A percentile compares a stretch with the other conserved stretches of the same genome.
phyloP scores from a whole-genome alignment of 2,113 vertebrate species.

The Oryzias melastigma region DNA sequence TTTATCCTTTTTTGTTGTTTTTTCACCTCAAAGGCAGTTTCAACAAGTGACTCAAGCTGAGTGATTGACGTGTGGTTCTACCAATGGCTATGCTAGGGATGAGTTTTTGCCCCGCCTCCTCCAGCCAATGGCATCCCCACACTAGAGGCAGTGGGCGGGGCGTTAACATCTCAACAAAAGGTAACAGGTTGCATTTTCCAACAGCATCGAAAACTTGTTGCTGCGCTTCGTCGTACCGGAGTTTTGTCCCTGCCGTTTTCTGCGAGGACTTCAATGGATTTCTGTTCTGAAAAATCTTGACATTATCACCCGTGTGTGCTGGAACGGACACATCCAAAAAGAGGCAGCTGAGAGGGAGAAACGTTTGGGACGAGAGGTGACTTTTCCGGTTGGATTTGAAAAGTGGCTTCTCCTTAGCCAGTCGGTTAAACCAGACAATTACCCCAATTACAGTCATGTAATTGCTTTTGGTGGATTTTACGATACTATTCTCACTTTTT shows the following conservation, averaged over 20 bases:
- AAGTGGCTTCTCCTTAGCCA: slow-evolving; percentile 1
- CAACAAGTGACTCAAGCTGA: not conserved
- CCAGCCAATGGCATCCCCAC: slow-evolving; percentile 55
- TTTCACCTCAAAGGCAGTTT: too few relatives aligned
- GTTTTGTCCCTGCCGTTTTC: slow-evolving; percentile 10
- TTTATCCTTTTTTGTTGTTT: not conserved
- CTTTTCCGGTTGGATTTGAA: slow-evolving; percentile 29
- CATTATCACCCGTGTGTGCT: not conserved
- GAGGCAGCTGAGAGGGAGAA: slow-evolving; percentile 7
- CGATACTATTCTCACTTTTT: not conserved
- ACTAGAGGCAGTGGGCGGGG: slow-evolving; percentile 55
- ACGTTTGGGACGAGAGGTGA: slow-evolving; percentile 51
- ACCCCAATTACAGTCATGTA: slow-evolving; percentile 13
- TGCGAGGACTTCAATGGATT: slow-evolving; percentile 6
- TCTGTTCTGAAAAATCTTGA: slow-evolving; percentile 4
- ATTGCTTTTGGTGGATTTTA: not conserved
- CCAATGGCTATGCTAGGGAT: slow-evolving; percentile 40
- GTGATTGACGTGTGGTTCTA: slow-evolving; percentile 14
- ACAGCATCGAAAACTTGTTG: slow-evolving; percentile 53
- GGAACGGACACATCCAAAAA: slow-evolving; percentile 3
- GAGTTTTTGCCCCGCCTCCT: slow-evolving; percentile 31
- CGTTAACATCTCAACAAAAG: slow-evolving; percentile 66
- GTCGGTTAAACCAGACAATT: slow-evolving; percentile 23
- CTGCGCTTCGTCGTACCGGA: not conserved
- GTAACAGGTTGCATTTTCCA: slow-evolving; percentile 77